A percentile compares a stretch with the other conserved stretches of the same genome.
phyloP scores from a whole-genome alignment of 2,797 vertebrate genomes.

The Labeo calbasu region DNA sequence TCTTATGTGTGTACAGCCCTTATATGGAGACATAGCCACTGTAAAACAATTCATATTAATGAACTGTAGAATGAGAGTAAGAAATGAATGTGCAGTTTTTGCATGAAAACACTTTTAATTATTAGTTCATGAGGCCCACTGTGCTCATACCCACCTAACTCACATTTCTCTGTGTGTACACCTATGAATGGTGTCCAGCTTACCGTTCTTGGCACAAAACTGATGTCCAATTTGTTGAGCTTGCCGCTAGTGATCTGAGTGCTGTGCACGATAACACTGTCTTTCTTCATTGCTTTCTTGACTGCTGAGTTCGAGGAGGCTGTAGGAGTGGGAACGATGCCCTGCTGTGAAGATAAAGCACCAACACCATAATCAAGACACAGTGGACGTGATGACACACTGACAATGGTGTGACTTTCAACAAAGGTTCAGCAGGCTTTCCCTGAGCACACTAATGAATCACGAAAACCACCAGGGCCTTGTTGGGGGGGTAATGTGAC shows the following conservation, averaged over 20 bases:
- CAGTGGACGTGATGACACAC: slow-evolving; percentile 39
- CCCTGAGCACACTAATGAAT: slow-evolving; percentile 11
- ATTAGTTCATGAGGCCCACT: neutral
- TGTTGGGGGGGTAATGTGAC: slow-evolving; percentile 59
- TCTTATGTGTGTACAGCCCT: neutral
- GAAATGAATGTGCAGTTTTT: neutral
- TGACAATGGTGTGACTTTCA: slow-evolving; percentile 30
- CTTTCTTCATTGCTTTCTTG: slow-evolving; percentile 61
- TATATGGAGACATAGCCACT: neutral
- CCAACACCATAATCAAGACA: slow-evolving; percentile 44
- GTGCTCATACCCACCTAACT: slow-evolving; percentile 1
- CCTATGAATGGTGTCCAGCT: slow-evolving; percentile 13
- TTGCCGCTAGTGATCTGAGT: slow-evolving; percentile 77
- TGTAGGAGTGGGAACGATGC: slow-evolving; percentile 14
- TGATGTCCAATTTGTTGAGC: slow-evolving; percentile 79
- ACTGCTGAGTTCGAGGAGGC: slow-evolving; percentile 37
- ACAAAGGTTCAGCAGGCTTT: slow-evolving; percentile 27
- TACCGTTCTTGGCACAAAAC: slow-evolving; percentile 87
- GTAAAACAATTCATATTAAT: neutral
- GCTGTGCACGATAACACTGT: slow-evolving; percentile 78
- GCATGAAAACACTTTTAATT: neutral
- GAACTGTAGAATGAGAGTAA: neutral
- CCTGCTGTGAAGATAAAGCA: slow-evolving; percentile 58
- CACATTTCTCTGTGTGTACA: slow-evolving; percentile 8
- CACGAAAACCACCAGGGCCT: neutral